Conservation (phyloP, 1,140 invertebrate species). For the Drosophila kohkoa region DNA sequence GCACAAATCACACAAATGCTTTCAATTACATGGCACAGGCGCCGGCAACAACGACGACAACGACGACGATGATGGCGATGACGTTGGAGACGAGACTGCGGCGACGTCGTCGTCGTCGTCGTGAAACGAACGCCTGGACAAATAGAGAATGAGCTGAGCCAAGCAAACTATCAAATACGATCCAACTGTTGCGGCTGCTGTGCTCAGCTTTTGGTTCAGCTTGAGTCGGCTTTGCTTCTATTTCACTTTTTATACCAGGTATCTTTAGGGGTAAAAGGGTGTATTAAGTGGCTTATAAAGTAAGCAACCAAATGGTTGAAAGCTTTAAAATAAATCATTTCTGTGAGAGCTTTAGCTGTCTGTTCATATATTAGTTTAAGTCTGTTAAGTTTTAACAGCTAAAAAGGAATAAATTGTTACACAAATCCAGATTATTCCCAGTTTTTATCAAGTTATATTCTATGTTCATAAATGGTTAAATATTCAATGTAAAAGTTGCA, state of each 20-base stretch:
- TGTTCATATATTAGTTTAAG: too few relatives aligned
- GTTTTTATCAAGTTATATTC: too few relatives aligned
- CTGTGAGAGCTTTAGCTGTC: too few relatives aligned
- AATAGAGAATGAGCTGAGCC: slow-evolving; percentile 55
- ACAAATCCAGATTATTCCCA: too few relatives aligned
- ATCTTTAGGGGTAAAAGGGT: background rate
- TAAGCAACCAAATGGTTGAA: too few relatives aligned
- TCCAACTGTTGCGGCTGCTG: slow-evolving; percentile 10
- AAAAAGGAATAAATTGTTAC: too few relatives aligned
- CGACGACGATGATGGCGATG: background rate
- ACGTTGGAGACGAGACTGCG: background rate
- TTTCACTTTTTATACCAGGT: slow-evolving; percentile 12
- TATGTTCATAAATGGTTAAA: too few relatives aligned
- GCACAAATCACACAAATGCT: slow-evolving; percentile 82
- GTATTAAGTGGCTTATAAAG: background rate
- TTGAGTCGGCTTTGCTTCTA: slow-evolving; percentile 46
- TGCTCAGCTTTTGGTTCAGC: slow-evolving; percentile 43
- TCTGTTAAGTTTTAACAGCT: too few relatives aligned
- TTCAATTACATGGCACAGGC: slow-evolving; percentile 73
- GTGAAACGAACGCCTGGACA: slow-evolving; percentile 64
- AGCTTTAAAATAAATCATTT: too few relatives aligned
- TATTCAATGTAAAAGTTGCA: too few relatives aligned
- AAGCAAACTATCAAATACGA: slow-evolving; percentile 41
- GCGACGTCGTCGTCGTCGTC: background rate
- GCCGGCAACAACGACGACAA: slow-evolving; percentile 22